Conservation (phyloP, 2,888 invertebrate species). For the Pollenia angustigena region DNA sequence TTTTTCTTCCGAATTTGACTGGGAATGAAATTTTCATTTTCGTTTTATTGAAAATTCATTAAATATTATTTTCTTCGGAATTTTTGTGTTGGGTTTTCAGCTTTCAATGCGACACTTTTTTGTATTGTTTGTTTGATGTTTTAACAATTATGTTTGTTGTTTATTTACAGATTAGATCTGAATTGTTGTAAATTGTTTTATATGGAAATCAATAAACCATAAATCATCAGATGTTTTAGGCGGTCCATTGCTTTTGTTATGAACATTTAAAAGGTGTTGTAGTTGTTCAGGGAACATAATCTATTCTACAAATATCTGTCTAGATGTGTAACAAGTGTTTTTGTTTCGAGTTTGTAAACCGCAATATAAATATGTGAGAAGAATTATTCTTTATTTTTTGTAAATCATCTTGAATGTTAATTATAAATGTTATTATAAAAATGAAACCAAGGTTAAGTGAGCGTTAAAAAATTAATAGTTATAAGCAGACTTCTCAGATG, state of each 20-base stretch:
- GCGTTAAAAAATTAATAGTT: background rate
- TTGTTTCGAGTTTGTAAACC: background rate
- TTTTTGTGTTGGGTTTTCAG: slow-evolving; percentile 28
- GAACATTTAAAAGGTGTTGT: slow-evolving; percentile 54
- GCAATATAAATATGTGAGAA: slow-evolving; percentile 5
- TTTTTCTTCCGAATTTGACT: background rate
- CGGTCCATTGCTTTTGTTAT: slow-evolving; percentile 17
- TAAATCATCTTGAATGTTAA: background rate
- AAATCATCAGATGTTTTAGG: slow-evolving; percentile 56
- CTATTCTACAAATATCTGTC: slow-evolving; percentile 26
- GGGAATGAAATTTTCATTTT: slow-evolving; percentile 22
- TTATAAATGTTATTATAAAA: no score
- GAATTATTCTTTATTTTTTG: background rate
- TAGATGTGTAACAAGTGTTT: slow-evolving; percentile 54
- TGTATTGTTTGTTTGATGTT: slow-evolving; percentile 42
- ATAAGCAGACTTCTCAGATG: background rate
- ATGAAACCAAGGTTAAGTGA: background rate
- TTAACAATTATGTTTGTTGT: slow-evolving; percentile 52
- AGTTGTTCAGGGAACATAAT: slow-evolving; percentile 40
- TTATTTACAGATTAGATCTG: slow-evolving; percentile 42
- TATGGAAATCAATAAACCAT: slow-evolving; percentile 43
- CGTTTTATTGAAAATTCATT: slow-evolving; percentile 58
- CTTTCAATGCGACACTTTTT: slow-evolving; percentile 68
- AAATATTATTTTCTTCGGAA: slow-evolving; percentile 52
- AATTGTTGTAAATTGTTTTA: slow-evolving; percentile 55